Conservation (phyloP, 2,888 invertebrate genomes). For the Cryptosula pallasiana region DNA sequence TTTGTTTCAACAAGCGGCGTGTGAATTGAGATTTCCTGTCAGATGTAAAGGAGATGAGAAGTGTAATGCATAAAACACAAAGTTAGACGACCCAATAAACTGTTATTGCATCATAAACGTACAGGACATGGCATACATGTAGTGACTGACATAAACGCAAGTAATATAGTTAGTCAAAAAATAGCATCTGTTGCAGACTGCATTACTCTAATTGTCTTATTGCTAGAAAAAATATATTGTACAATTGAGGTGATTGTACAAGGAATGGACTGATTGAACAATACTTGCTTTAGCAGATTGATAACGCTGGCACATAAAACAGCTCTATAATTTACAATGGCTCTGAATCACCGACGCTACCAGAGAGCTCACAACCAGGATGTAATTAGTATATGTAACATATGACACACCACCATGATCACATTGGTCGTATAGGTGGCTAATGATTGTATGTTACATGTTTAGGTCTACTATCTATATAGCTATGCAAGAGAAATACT, state of each 20-base stretch:
- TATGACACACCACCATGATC: too few species aligned
- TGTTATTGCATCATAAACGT: not conserved
- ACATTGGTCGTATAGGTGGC: too few species aligned
- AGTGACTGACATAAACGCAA: not conserved
- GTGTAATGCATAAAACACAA: too few species aligned
- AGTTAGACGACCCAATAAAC: not conserved
- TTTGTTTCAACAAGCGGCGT: too few species aligned
- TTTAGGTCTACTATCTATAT: too few species aligned
- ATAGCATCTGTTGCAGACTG: not conserved
- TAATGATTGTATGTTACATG: too few species aligned
- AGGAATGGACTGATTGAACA: constrained; percentile 23
- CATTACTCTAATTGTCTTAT: not conserved
- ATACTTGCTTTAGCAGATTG: constrained; percentile 1
- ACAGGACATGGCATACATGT: not conserved
- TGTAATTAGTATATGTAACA: too few species aligned
- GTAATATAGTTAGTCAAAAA: constrained; percentile 2
- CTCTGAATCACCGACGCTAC: too few species aligned
- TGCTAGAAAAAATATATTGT: constrained; percentile 20
- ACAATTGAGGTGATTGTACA: not conserved
- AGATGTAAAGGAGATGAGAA: too few species aligned
- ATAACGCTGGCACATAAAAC: not conserved
- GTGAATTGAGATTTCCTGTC: too few species aligned
- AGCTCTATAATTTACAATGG: not conserved
- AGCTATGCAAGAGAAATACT: too few species aligned
- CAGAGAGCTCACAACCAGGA: too few species aligned